Evolutionary conservation across 2,797 vertebrate species (phyloP).

Genomic region (Cossypha polioptera): DNA sequence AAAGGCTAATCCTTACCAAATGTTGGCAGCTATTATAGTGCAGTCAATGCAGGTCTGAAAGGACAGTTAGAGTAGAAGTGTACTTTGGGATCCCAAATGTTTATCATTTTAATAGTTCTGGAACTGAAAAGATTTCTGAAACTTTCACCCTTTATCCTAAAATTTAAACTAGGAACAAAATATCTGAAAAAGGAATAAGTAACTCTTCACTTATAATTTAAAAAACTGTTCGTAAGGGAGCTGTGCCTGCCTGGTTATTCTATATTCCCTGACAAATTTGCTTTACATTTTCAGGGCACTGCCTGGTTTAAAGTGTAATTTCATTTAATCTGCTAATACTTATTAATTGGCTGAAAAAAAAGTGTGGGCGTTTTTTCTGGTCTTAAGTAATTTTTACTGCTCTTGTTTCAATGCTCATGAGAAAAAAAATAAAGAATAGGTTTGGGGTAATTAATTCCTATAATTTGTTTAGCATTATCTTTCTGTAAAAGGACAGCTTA

Average conservation of each 20-base stretch:
- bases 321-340: background rate
- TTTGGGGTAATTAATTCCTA: background rate
- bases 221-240: background rate
- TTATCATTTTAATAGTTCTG: conserved; percentile 69
- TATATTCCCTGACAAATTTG: background rate
- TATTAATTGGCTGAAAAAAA: background rate
- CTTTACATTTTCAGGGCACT: background rate
- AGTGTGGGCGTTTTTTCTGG: accelerated
- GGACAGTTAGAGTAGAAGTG: conserved; percentile 61
- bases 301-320: background rate
- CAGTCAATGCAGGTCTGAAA: conserved; percentile 63
- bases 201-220: background rate
- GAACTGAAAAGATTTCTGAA: conserved; percentile 46
- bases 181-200: background rate
- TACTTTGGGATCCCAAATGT: conserved; percentile 63
- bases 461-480: conserved; percentile 26
- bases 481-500: background rate
- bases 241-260: background rate
- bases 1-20: conserved; percentile 79
- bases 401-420: background rate
- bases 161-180: background rate
- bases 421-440: background rate
- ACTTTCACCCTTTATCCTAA: background rate
- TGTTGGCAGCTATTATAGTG: conserved; percentile 71
- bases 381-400: background rate